Conservation (phyloP, 2,888 invertebrate genomes). For the Elegia similella region DNA sequence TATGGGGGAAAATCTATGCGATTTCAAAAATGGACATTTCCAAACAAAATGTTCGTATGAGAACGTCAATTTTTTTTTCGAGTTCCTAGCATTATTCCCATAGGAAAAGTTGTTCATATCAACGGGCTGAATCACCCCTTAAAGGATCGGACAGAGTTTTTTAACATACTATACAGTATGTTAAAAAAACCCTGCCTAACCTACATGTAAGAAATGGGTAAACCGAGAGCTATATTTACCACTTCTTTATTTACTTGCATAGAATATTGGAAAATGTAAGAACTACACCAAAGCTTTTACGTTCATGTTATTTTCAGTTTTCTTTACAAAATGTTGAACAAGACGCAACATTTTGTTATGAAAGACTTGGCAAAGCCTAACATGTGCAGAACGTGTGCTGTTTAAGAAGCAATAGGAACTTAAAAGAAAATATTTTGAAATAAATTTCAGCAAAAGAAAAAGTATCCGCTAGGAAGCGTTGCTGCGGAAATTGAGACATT, state of each 20-base stretch:
- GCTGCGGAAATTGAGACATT: conserved; percentile 74
- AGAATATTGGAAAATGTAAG: not conserved
- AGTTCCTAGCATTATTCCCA: no score
- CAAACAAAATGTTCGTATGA: no score
- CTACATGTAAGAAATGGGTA: no score
- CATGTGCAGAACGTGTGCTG: conserved; percentile 15
- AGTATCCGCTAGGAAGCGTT: conserved; percentile 55
- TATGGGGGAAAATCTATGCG: no score
- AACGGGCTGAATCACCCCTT: no score
- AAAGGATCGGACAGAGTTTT: no score
- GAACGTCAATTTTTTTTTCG: no score
- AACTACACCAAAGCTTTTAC: not conserved
- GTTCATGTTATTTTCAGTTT: not conserved
- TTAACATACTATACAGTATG: no score
- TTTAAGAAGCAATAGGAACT: conserved; percentile 35
- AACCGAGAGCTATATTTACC: no score
- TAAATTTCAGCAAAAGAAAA: conserved; percentile 49
- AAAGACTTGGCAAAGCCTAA: conserved; percentile 13
- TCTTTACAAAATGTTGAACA: conserved; percentile 6
- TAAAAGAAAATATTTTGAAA: conserved; percentile 44
- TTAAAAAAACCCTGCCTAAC: no score
- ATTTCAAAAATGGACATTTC: no score
- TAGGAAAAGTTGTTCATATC: no score
- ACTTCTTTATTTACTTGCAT: not conserved
- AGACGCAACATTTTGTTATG: conserved; percentile 12